Evolutionary conservation across 1,140 invertebrate genomes (phyloP), one percentile per base, ranked within the genome.

Genomic region (Zaprionus africanus): DNA sequence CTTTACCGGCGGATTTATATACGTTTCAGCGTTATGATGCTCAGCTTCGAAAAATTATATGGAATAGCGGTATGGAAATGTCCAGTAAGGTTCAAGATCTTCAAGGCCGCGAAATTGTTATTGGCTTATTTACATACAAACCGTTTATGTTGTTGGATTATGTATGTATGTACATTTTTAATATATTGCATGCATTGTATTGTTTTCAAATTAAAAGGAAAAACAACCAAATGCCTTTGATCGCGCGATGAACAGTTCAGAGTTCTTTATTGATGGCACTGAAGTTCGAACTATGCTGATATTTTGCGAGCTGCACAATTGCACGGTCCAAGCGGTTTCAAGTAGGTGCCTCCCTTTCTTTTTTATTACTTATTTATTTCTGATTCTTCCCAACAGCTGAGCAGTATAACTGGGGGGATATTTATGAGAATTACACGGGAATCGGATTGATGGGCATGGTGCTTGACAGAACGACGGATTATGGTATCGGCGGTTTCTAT

Each of bases 251-350:
- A 60, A 72, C 19, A 78, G 65, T 19, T n/a, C 60, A 0, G 53
- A 62, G 4, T 73, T 76, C 0, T 51, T 43, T 6, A 69, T 92
- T 15, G 91, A 92, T 74, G 91, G 91, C 3, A 90, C 84, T 4
- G 91, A 92, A 26, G 58, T 90, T 1, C 75, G 77, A 1, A n/a
- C 86, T 12, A 28, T 91, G 26, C 36, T 86, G 0, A 64, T 49
- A 3, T 92, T 91, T 63, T 92, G 91, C 46, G 73, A 90, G 15
- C 28, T 86, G 0, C 24, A 87, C 43, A 92, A 92, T 53, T 92
- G 91, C 60, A 81, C 84, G 0, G 51, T 92, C 1, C 74, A 92
- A 59, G 66, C 72, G 7, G 79, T 91, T 61, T 87, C 82, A 19
- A 62, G 91, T 92, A 57, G 34, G 86, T 41, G 9, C 9, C n/a